Conservation (phyloP, 2,888 invertebrate species). For the Spodoptera picta region DNA sequence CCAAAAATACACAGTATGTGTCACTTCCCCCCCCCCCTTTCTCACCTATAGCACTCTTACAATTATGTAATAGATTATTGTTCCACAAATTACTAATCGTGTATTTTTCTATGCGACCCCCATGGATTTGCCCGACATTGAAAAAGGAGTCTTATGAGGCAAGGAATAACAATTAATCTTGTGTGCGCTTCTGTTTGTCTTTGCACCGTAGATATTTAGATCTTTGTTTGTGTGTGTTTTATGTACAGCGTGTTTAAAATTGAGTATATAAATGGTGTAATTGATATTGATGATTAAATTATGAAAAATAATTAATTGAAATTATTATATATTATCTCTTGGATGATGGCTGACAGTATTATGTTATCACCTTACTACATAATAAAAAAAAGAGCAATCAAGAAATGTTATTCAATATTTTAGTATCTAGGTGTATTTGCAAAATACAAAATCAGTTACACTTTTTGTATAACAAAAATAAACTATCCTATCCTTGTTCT, state of each 20-base stretch:
- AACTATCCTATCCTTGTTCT: too few species aligned
- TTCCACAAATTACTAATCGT: slow-evolving; percentile 71
- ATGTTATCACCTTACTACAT: too few species aligned
- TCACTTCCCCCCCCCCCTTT: background rate
- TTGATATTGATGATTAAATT: too few species aligned
- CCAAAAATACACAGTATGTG: background rate
- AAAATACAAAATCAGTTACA: too few species aligned
- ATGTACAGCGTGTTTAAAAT: slow-evolving; percentile 1
- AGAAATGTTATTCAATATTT: too few species aligned
- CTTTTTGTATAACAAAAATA: too few species aligned
- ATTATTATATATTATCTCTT: too few species aligned
- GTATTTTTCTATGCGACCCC: slow-evolving; percentile 75
- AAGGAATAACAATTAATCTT: slow-evolving; percentile 78
- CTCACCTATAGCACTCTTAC: background rate
- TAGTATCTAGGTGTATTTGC: too few species aligned
- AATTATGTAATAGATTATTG: slow-evolving; percentile 3
- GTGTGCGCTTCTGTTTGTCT: slow-evolving; percentile 58
- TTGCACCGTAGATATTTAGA: slow-evolving; percentile 46
- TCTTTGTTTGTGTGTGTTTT: slow-evolving; percentile 36
- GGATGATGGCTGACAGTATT: too few species aligned
- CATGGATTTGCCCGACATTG: slow-evolving; percentile 64
- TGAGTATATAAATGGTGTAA: too few species aligned
- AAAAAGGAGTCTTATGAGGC: slow-evolving; percentile 92
- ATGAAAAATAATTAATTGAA: too few species aligned
- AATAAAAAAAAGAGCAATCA: too few species aligned